Evolutionary conservation across 2,888 invertebrate species (phyloP).

Genomic region (Pseudeuparius sepicola): DNA sequence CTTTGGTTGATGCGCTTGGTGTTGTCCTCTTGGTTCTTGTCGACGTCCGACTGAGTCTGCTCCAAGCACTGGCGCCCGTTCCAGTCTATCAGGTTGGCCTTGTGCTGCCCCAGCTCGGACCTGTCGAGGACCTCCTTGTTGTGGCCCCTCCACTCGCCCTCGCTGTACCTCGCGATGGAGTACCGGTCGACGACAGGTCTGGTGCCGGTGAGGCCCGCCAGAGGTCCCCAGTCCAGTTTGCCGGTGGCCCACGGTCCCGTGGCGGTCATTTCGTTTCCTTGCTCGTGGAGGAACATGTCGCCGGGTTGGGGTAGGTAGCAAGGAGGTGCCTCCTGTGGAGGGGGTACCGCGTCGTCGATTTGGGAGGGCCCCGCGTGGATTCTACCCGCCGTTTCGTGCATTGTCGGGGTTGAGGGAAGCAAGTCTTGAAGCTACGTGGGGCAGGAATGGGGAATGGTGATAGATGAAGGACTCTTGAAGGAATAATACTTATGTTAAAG

Average conservation of each 20-base stretch:
- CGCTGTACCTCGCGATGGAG: slow-evolving; percentile 61
- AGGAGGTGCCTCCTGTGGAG: slow-evolving; percentile 15
- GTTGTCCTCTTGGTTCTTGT: slow-evolving; percentile 59
- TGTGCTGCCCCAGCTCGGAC: slow-evolving; percentile 30
- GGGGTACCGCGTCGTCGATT: neutral
- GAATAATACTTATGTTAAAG: too few species aligned
- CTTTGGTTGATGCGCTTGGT: slow-evolving; percentile 55
- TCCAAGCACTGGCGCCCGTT: slow-evolving; percentile 55
- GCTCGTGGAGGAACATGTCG: slow-evolving; percentile 32
- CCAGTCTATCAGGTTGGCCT: slow-evolving; percentile 41
- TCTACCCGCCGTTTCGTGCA: slow-evolving; percentile 23
- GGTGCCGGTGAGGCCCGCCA: slow-evolving; percentile 59
- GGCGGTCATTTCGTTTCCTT: slow-evolving; percentile 41
- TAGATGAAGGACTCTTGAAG: too few species aligned
- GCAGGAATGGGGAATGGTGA: too few species aligned
- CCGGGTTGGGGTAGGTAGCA: slow-evolving; percentile 49
- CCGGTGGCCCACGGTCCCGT: slow-evolving; percentile 62
- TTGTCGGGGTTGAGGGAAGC: slow-evolving; percentile 7
- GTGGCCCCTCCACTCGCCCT: slow-evolving; percentile 57
- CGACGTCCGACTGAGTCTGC: slow-evolving; percentile 53
- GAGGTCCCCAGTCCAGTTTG: slow-evolving; percentile 62
- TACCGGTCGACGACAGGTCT: slow-evolving; percentile 67
- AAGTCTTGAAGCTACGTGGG: slow-evolving; percentile 6
- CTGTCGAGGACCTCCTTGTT: slow-evolving; percentile 35
- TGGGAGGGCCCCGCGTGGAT: slow-evolving; percentile 16